A percentile compares a stretch with the other conserved stretches of the same genome.
phyloP scores from a whole-genome alignment of 2,888 invertebrate species.

The Aleiodes leptofemur region DNA sequence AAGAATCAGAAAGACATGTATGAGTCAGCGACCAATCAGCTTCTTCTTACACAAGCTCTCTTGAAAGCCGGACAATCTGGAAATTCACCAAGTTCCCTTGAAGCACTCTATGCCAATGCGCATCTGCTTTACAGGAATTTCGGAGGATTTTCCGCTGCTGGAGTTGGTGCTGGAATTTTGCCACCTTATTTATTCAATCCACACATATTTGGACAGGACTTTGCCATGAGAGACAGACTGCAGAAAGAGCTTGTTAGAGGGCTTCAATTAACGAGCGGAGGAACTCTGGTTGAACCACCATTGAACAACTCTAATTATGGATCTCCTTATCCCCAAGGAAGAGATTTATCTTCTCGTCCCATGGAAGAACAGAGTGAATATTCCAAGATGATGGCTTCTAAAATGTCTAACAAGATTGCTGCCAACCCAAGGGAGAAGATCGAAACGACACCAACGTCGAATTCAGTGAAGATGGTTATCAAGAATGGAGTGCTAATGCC shows the following conservation, averaged over 20 bases:
- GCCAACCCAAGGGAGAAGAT: conserved; percentile 60
- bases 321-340: conserved; percentile 53
- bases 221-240: conserved; percentile 80
- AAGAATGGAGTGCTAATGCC: conserved; percentile 94
- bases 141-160: conserved; percentile 71
- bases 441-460: conserved; percentile 74
- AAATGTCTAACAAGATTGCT: conserved; percentile 46
- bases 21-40: conserved; percentile 75
- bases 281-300: conserved; percentile 78
- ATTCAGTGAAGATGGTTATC: conserved; percentile 90
- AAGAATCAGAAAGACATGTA: conserved; percentile 47
- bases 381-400: conserved; percentile 56
- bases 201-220: conserved; percentile 82
- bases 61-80: conserved; percentile 76
- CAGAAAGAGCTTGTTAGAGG: conserved; percentile 82
- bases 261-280: conserved; percentile 83
- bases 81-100: conserved; percentile 61
- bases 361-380: conserved; percentile 57
- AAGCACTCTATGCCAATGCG: conserved; percentile 69
- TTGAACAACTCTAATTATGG: conserved; percentile 58
- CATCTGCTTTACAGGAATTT: conserved; percentile 70
- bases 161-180: conserved; percentile 78
- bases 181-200: conserved; percentile 82
- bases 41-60: conserved; percentile 81
- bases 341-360: conserved; percentile 52